Conservation (phyloP, 2,797 vertebrate species). For the Myotis findleyi region DNA sequence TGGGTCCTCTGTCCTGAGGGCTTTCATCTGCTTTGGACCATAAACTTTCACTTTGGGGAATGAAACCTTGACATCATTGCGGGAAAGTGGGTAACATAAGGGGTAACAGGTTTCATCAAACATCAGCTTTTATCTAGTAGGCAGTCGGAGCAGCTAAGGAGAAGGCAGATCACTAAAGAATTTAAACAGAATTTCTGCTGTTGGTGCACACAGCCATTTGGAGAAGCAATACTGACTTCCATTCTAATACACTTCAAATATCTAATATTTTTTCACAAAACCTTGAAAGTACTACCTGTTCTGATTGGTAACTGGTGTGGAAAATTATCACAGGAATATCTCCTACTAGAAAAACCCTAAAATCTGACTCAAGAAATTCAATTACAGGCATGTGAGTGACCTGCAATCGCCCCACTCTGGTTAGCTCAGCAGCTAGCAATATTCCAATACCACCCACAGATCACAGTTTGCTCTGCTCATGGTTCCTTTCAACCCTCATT, state of each 20-base stretch:
- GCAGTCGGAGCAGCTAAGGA: neutral
- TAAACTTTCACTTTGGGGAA: neutral
- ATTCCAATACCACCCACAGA: neutral
- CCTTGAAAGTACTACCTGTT: neutral
- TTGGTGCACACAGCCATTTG: neutral
- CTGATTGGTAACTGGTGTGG: neutral
- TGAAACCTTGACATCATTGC: neutral
- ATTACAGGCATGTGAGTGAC: neutral
- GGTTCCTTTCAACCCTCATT: neutral
- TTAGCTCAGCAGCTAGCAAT: neutral
- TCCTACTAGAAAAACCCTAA: constrained; percentile 9
- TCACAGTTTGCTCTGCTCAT: neutral
- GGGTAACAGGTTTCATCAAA: neutral
- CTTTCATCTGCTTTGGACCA: neutral
- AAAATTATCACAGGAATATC: constrained; percentile 20
- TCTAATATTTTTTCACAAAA: neutral
- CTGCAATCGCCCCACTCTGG: neutral
- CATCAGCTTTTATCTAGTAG: neutral
- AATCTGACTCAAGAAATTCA: neutral
- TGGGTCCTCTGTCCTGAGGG: too few species aligned
- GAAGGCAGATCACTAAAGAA: neutral
- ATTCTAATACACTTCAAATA: neutral
- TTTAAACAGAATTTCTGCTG: neutral
- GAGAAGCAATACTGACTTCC: neutral
- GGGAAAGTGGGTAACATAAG: neutral